phyloP scores from a whole-genome alignment of 2,888 invertebrate species.

The Rhamphomyia laevipes region DNA sequence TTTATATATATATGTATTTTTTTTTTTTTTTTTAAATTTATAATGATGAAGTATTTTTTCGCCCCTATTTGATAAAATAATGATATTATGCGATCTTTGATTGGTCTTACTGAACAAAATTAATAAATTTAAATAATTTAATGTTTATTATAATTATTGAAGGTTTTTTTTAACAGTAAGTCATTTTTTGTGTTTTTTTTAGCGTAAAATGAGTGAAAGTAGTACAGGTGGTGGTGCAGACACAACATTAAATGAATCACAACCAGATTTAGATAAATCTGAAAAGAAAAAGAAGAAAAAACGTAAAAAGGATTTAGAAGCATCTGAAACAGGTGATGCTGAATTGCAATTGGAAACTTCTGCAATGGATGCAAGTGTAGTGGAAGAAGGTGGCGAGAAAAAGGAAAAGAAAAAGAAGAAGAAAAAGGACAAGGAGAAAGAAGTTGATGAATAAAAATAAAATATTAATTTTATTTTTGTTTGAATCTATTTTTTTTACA shows the following conservation, averaged over 20 bases:
- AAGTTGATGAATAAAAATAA: constrained; percentile 32
- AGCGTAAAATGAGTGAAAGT: constrained; percentile 46
- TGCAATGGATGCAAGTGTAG: constrained; percentile 28
- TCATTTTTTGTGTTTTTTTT: constrained; percentile 9
- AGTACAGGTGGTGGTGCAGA: constrained; percentile 31
- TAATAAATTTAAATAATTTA: background rate
- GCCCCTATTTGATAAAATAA: constrained; percentile 15
- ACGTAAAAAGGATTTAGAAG: constrained; percentile 45
- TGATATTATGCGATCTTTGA: constrained; percentile 11
- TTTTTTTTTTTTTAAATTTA: background rate
- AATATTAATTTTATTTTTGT: background rate
- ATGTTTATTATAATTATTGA: constrained; percentile 5
- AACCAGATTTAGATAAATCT: constrained; percentile 37
- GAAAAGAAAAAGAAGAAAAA: constrained; percentile 57
- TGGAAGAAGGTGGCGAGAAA: constrained; percentile 34
- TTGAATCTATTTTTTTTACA: background rate
- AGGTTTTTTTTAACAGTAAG: constrained; percentile 2
- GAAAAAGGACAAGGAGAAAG: constrained; percentile 59
- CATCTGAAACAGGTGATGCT: constrained; percentile 29
- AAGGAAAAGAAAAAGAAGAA: constrained; percentile 69
- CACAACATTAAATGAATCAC: constrained; percentile 29
- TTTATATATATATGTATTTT: background rate
- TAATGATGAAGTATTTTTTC: constrained; percentile 13
- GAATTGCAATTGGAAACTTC: constrained; percentile 17
- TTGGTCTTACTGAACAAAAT: constrained; percentile 14